Base-by-base conservation (phyloP, 1,140 invertebrate genomes). In the Trichonephila inaurata region DNA sequence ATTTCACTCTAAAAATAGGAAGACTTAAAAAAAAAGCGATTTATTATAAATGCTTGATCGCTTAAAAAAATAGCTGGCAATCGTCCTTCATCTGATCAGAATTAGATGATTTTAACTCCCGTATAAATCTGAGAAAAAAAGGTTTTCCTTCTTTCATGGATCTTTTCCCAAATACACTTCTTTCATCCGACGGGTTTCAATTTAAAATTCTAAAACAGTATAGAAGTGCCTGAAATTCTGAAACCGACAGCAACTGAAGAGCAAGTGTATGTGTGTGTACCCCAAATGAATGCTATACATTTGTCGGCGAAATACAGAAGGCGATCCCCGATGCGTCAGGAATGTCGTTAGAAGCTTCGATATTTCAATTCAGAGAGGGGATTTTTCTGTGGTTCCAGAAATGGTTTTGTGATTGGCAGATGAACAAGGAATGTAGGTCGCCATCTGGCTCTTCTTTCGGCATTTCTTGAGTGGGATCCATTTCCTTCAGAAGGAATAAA, bases 351-450 rank as follows among this genome's bases (percentile, higher is more conserved):
- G 64, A 24, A 19, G 33, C 28, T 77, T 64, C 62, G 62, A 64
- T 64, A 64, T 64, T 64, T 77, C 72, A 77, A 69, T 77, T 89
- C 87, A 51, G 89, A 61, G 58, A 81, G 51, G n/a, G 89, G 51
- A 81, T 81, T 69, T 69, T 89, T 69, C 28, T 89, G 87, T 69
- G 69, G 89, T 66, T 61, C 44, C 19, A 61, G 89, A 61, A 90
- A 90, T 90, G 66, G 44, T 90, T 90, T 81, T 58, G 72, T 90
- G 89, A 90, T 90, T 90, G 89, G 58, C 89, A 90, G 89, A 90
- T 72, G 64, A 89, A 89, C 62, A 89, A 40, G 21, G 87, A 90
- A 81, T 81, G 51, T 90, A 62, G 89, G 69, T 90, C 89, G 72
- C 66, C 89, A 90, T 77, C 89, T 90, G 89, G 89, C 7, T 77